A percentile compares a stretch with the other conserved stretches of the same genome.
Conservation (phyloP, 2,113 vertebrate species). For the Laticauda laticaudata region DNA sequence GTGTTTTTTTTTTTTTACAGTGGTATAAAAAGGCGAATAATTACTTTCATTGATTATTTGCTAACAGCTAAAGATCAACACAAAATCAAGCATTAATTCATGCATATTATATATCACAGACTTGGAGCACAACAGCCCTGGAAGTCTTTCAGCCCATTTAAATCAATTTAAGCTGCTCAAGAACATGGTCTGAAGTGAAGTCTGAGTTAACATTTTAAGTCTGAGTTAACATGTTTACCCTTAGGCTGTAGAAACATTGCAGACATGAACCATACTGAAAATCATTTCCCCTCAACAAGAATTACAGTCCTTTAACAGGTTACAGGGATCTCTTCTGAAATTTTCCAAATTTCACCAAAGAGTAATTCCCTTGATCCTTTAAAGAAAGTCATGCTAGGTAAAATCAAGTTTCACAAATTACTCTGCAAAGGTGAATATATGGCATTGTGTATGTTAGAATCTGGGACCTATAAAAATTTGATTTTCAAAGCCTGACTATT, state of each 20-base stretch:
- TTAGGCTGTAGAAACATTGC: not conserved
- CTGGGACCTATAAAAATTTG: not conserved
- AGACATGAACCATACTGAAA: not conserved
- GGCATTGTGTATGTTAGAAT: not conserved
- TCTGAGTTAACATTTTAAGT: not conserved
- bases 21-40: not conserved
- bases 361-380: not conserved
- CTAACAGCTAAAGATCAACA: not conserved
- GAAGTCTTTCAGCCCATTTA: not conserved
- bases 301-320: not conserved
- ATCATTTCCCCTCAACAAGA: not conserved
- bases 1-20: not conserved
- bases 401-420: not conserved
- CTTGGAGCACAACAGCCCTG: not conserved
- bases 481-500: not conserved
- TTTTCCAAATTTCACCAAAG: not conserved
- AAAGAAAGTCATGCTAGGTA: not conserved
- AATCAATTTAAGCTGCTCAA: not conserved
- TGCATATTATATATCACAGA: not conserved
- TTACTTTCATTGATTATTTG: not conserved
- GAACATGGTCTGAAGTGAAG: not conserved
- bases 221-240: not conserved
- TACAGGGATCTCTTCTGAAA: not conserved
- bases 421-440: not conserved
- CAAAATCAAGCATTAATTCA: not conserved